Evolutionary conservation across 2,113 vertebrate genomes (phyloP), one percentile per base, ranked within the genome.

Genomic region (Heterocephalus glaber): DNA sequence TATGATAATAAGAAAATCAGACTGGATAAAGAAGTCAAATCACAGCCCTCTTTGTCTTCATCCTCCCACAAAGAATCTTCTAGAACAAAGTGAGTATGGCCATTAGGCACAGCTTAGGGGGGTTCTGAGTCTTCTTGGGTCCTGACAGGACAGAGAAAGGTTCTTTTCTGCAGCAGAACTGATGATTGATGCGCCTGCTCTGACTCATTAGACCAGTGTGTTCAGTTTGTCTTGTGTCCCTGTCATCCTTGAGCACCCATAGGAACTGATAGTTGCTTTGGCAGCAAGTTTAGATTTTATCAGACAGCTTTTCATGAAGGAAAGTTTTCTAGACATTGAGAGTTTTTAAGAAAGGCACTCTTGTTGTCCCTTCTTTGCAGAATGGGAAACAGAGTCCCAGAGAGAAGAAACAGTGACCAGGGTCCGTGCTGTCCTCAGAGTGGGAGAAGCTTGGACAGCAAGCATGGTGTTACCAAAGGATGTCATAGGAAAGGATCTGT

Each of bases 21-120:
- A 76, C 52, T 97, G 92, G 96, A 98, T 89, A 98, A 98, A 72
- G 97, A 97, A 54, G 61, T 30, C 74, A 97, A 95, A 56, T n/a
- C 74, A 3, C 97, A 94, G 49, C 3, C 88, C 3, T 63, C 72
- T 28, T 63, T 86, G 0, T 91, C 96, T 13, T 97, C 90, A 11
- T 94, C 95, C 11, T 97, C 96, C 61, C 92, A 96, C 79, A 95
- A 90, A 83, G 97, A 98, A n/a, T 70, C 97, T 92, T 96, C 95
- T 85, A 98, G 86, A 89, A 77, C 94, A 11, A 98, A 95, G 97
- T 98, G 85, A 98, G 97, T 97, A 56, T 33, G 49, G 33, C 49
- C n/a, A 44, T n/a, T 0, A 17, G 38, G 26, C n/a, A 1, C 30
- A 54, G 13, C 17, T 19, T 17, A 0, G 3, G 3, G 11, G 49